Base-by-base conservation (phyloP, 2,797 vertebrate species). In the Hippoglossus hippoglossus region DNA sequence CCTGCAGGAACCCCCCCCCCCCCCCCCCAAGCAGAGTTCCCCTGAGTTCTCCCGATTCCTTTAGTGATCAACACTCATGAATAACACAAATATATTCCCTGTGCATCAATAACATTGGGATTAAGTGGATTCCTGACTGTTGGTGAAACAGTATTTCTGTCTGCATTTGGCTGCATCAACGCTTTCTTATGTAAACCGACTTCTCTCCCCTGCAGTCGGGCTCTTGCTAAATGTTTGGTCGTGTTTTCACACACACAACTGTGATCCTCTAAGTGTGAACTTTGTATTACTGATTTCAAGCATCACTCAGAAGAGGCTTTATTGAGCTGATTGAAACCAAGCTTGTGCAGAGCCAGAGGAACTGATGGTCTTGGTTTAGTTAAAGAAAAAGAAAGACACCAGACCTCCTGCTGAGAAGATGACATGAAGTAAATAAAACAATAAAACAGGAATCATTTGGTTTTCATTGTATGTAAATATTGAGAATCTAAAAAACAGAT, bases 241-340 rank as follows among this genome's bases (percentile, higher is more conserved):
- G 5, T 46, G 44, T 46, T 46, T 19, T 19, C 15, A 18, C 5
- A 18, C 44, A 18, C 15, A 46, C 44, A 16, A 10, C 6, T 6
- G 13, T 46, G 34, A 5, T 46, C 13, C 41, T 15, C 1, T 19
- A 46, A 46, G 44, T 46, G 18, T 16, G 44, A 46, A 46, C 7
- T 19, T 19, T 19, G 0, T 46, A 19, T 19, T 7, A 2, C 12
- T 16, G 18, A 46, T 16, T 46, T 19, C 15, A 46, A 46, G 36
- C 36, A 39, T 39, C 11, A 39, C 11, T 39, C 44, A 46, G 44
- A 46, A 21, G 9, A 59, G 28, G 15, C 9, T 62, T 59, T 69
- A 34, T 65, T 55, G 55, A 28, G 63, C 52, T 69, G 76, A 84
- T 71, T 76, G 67, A 71, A 84, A 75, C 71, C 77, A 71, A 46